Base-by-base conservation (phyloP, 2,113 vertebrate genomes). In the Spea bombifrons region DNA sequence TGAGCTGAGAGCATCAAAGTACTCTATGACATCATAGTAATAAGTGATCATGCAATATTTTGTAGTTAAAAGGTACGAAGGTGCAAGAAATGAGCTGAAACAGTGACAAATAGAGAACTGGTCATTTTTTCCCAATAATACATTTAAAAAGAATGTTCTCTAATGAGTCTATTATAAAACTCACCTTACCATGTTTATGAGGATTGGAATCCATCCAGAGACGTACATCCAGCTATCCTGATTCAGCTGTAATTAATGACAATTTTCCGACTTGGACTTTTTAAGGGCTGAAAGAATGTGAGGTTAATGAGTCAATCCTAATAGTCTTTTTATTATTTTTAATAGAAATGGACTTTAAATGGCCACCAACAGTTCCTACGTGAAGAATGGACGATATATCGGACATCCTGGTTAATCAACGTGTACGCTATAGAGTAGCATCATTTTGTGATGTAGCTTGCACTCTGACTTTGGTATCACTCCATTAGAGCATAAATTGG, bases 201-300 rank as follows among this genome's bases (percentile, higher is more conserved):
- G 81, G 66, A 75, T 70, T 86, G 86, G 84, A 81, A 71, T 3
- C 5, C 5, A n/a, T 86, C 86, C 87, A 85, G 49, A 75, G 5
- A 59, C 83, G 71, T 16, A 84, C 70, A 78, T 81, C 66, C 63
- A 57, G 47, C 48, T 45, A 44, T 15, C 0, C 52, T 72, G 84
- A 84, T 81, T 85, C 63, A 43, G 57, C 0, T 3, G 63, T 81
- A 50, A 81, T 87, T 84, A 85, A 83, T 52, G 82, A 83, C 48
- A 53, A 55, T 7, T 75, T 12, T 83, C 49, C 76, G 76, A 78
- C 57, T 55, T 16, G 44, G 75, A 68, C 75, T 5, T 76, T 76
- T 68, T 61, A 71, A 61, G 59, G 53, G 59, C 69, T 30, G 57
- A 12, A 49, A 64, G 30, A 63, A 8, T 45, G 57, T 72, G 69